Conservation (phyloP, 2,113 vertebrate genomes). For the Trogon melanurus region DNA sequence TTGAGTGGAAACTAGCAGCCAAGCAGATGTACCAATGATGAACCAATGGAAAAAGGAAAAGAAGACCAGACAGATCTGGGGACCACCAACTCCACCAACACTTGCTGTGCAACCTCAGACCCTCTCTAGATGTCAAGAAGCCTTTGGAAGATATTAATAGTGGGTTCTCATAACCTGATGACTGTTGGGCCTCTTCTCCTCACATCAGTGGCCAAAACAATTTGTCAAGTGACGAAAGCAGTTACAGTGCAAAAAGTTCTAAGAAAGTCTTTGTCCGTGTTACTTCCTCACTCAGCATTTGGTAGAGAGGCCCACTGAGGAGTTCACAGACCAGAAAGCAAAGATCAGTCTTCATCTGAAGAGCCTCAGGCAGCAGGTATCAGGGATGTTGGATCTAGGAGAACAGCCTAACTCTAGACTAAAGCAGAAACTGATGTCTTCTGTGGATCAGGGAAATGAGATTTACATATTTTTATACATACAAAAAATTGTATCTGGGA, state of each 20-base stretch:
- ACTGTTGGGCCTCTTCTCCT: neutral
- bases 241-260: neutral
- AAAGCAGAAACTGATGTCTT: neutral
- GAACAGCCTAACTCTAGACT: neutral
- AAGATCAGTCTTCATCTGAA: neutral
- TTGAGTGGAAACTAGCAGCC: too few relatives aligned
- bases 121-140: too few relatives aligned
- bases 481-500: neutral
- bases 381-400: neutral
- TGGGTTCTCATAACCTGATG: too few relatives aligned
- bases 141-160: too few relatives aligned
- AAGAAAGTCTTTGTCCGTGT: neutral
- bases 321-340: neutral
- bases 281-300: neutral
- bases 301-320: neutral
- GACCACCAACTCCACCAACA: too few relatives aligned
- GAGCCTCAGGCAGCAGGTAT: neutral
- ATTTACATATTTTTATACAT: neutral
- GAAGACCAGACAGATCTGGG: too few relatives aligned
- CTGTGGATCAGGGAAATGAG: rapidly evolving
- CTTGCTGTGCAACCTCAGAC: too few relatives aligned
- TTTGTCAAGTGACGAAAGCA: neutral
- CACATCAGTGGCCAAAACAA: neutral
- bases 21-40: too few relatives aligned
- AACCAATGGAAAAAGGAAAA: too few relatives aligned